A percentile compares a stretch with the other conserved stretches of the same genome.
Conservation (phyloP, 2,888 invertebrate genomes). For the Iselma pallidipennis region DNA sequence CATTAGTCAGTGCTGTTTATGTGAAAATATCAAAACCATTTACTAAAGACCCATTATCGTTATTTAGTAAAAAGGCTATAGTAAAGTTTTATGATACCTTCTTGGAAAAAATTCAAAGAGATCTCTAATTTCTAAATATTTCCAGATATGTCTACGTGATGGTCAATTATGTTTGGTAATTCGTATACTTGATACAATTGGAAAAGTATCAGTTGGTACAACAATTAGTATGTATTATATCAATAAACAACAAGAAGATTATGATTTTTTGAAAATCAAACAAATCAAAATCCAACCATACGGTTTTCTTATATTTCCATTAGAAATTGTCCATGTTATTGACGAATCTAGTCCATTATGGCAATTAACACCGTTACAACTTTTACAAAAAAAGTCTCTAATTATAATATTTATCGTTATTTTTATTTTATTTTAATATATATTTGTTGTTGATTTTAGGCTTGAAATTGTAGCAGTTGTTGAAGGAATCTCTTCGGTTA, state of each 20-base stretch:
- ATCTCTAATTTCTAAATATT: slow-evolving; percentile 9
- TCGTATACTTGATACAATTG: slow-evolving; percentile 76
- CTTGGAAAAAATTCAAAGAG: slow-evolving; percentile 2
- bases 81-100: slow-evolving; percentile 60
- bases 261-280: slow-evolving; percentile 70
- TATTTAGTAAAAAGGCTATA: slow-evolving; percentile 75
- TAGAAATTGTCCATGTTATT: slow-evolving; percentile 82
- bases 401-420: background rate
- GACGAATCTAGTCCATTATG: slow-evolving; percentile 77
- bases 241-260: slow-evolving; percentile 68
- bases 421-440: slow-evolving; percentile 1
- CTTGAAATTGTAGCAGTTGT: slow-evolving; percentile 82
- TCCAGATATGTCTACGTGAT: slow-evolving; percentile 46
- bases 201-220: slow-evolving; percentile 59
- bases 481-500: slow-evolving; percentile 79
- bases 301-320: slow-evolving; percentile 78
- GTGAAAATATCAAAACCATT: slow-evolving; percentile 69
- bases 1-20: slow-evolving; percentile 60
- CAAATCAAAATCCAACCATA: slow-evolving; percentile 69
- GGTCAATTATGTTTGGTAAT: slow-evolving; percentile 77
- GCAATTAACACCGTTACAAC: slow-evolving; percentile 73
- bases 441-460: slow-evolving; percentile 54
- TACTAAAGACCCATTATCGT: slow-evolving; percentile 47
- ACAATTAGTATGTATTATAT: slow-evolving; percentile 72
- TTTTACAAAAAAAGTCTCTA: slow-evolving; percentile 62